Evolutionary conservation across 1,140 invertebrate genomes (phyloP), one percentile per base, ranked within the genome.

Genomic region (Pseudomyrmex cubaensis): DNA sequence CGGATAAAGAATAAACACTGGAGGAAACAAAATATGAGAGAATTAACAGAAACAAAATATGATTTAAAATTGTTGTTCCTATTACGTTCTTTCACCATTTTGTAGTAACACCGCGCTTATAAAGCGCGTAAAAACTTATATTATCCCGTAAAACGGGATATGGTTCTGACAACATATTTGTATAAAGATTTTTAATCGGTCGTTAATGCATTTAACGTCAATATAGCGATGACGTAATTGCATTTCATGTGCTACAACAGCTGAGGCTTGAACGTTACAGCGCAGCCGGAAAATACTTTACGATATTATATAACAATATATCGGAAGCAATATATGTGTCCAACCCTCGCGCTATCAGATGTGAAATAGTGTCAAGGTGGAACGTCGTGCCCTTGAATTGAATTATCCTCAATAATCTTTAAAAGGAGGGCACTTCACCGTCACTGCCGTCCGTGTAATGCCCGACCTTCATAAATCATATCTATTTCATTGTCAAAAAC

Each of bases 401-500:
- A 54, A 85, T 85, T 82, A 85, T 85, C 50, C 20, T 63, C 78
- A 85, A 85, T 85, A 83, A 85, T 83, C 70, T 85, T 85, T 62
- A 75, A 83, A 85, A 85, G 84, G 78, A 85, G 78, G 78, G n/a
- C 84, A 74, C 54, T 74, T 62, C 63, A 56, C 48, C 46, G 62
- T 48, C 69, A 74, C 52, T 25, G 50, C 20, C 46, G 25, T 20
- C 69, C 22, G 62, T 63, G 44, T 75, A 85, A 83, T 57, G 56
- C 22, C 35, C 46, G 54, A 20, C 84, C 84, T 85, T 75, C 70
- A 85, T 85, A 85, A 85, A 85, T 85, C 84, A 85, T 85, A 85
- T 82, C 69, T 82, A 85, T 85, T 83, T 85, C 64, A 85, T 83
- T 83, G 70, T 75, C 78, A 85, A 85, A 85, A 83, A 61, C 78